phyloP scores from a whole-genome alignment of 2,113 vertebrate genomes.

The Notarius quadriscutis region DNA sequence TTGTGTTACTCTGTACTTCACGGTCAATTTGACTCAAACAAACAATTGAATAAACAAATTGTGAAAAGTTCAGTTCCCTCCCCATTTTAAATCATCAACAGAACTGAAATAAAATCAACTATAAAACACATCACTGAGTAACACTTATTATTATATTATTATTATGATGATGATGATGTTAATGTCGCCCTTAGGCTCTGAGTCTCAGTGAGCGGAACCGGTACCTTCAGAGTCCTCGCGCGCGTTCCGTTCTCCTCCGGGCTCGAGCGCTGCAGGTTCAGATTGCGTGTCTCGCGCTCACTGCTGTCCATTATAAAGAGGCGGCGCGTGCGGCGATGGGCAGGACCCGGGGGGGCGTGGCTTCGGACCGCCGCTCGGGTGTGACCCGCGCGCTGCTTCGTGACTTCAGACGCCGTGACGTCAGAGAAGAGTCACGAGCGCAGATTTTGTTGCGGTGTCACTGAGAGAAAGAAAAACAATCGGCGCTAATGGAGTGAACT shows the following conservation, averaged over 20 bases:
- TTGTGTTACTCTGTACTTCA: background rate
- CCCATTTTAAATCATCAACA: background rate
- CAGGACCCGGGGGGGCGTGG: constrained; percentile 56
- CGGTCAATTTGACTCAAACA: background rate
- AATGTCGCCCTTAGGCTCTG: background rate
- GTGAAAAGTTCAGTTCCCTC: background rate
- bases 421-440: constrained; percentile 59
- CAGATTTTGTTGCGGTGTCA: constrained; percentile 57
- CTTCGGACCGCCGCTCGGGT: background rate
- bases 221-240: constrained; percentile 25
- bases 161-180: too few species aligned
- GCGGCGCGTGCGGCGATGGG: constrained; percentile 39
- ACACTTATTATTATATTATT: too few species aligned
- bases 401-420: constrained; percentile 71
- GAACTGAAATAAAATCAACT: background rate
- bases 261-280: constrained; percentile 22
- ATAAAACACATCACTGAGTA: background rate
- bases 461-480: constrained; percentile 62
- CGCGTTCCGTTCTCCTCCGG: constrained; percentile 17
- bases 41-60: background rate
- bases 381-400: constrained; percentile 62
- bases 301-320: constrained; percentile 66
- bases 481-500: background rate
- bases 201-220: background rate
- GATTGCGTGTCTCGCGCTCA: constrained; percentile 43